Percentiles rank a stretch among this genome's conserved stretches.
Conservation (phyloP, 1,140 invertebrate species). For the Drosophila kurseongensis region DNA sequence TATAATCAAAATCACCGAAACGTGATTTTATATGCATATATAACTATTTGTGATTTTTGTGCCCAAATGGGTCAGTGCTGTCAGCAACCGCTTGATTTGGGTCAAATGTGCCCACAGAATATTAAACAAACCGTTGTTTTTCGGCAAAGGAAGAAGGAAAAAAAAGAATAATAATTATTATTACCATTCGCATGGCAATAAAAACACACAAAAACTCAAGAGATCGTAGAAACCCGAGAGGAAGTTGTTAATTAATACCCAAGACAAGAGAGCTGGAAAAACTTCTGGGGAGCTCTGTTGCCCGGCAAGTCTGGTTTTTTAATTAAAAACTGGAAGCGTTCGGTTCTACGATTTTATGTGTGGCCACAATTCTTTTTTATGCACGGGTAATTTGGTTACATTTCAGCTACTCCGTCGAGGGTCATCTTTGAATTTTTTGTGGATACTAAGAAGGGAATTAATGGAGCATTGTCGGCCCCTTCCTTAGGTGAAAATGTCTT, state of each 20-base stretch:
- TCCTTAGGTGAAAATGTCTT: background rate
- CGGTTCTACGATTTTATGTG: constrained; percentile 34
- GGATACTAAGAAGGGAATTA: constrained; percentile 7
- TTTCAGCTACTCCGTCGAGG: constrained; percentile 52
- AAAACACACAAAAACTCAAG: constrained; percentile 31
- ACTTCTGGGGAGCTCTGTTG: constrained; percentile 42
- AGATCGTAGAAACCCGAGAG: constrained; percentile 47
- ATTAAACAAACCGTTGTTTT: constrained; percentile 37
- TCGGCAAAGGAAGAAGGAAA: constrained; percentile 25
- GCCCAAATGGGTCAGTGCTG: constrained; percentile 71
- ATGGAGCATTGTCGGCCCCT: constrained; percentile 23
- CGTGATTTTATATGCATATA: constrained; percentile 33
- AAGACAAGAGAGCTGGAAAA: constrained; percentile 57
- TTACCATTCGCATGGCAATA: constrained; percentile 63
- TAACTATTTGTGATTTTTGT: constrained; percentile 16
- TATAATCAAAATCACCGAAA: constrained; percentile 15
- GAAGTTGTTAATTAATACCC: constrained; percentile 78
- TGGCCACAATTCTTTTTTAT: constrained; percentile 57
- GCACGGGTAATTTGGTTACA: constrained; percentile 69
- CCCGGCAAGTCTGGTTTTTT: constrained; percentile 39
- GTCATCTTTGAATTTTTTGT: constrained; percentile 19
- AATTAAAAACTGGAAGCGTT: constrained; percentile 66
- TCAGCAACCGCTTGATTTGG: constrained; percentile 64
- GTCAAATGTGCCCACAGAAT: constrained; percentile 72
- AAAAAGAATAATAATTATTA: constrained; percentile 65